These are phyloP conservation scores for Platygyra sinensis DNA, from an alignment of 64 coral and sea anemone genomes.

Conservation along the genomic window DNA sequence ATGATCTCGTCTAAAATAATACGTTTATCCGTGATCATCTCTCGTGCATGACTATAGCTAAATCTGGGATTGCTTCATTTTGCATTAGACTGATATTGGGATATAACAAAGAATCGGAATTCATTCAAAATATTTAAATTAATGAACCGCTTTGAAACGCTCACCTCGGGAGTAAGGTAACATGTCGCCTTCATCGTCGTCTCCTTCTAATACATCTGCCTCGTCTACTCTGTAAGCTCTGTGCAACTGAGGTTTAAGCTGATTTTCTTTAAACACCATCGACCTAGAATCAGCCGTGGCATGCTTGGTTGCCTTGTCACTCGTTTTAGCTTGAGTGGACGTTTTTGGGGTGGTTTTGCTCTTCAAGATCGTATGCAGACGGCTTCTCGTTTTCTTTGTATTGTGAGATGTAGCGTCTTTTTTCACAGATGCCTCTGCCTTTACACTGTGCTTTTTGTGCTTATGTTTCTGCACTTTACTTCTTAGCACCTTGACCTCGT, in stretches of 20 bases:
- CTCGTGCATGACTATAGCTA: too few species aligned
- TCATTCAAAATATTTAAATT: too few species aligned
- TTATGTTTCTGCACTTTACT: slow-evolving; percentile 21
- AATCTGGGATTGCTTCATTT: too few species aligned
- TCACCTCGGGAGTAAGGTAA: slow-evolving; percentile 16
- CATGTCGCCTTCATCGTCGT: slow-evolving; percentile 24
- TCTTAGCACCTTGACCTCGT: slow-evolving; percentile 3
- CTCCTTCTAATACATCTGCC: slow-evolving; percentile 20
- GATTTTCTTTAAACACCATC: not conserved
- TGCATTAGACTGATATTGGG: too few species aligned
- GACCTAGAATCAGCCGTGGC: not conserved
- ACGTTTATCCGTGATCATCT: too few species aligned
- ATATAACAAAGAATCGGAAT: too few species aligned
- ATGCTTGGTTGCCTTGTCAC: not conserved
- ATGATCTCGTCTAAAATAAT: too few species aligned
- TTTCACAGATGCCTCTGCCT: not conserved
- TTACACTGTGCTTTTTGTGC: not conserved
- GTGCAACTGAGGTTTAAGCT: not conserved
- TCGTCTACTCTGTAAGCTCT: not conserved
- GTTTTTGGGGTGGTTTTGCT: not conserved
- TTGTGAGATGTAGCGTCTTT: not conserved
- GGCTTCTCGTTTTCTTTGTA: not conserved
- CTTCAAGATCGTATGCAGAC: not conserved
- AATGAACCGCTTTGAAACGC: not conserved
- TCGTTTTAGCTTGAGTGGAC: not conserved